These are phyloP conservation scores for Protonemura montana DNA, from an alignment of 2,888 invertebrate species.

Conservation along the genomic window DNA sequence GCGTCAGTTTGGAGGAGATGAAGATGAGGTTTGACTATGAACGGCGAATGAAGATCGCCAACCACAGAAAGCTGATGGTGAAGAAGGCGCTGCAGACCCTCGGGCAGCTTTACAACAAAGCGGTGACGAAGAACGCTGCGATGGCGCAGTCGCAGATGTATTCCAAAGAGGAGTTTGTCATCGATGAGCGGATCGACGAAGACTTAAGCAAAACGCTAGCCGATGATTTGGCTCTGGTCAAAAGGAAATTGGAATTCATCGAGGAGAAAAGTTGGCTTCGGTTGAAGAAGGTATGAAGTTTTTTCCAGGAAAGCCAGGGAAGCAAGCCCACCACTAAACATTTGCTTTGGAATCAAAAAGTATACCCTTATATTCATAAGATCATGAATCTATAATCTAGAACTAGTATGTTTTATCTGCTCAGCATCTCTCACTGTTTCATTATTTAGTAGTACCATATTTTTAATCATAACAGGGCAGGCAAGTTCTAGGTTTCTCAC, in stretches of 20 bases:
- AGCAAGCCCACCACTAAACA: no score
- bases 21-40: slow-evolving; percentile 74
- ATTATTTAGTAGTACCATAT: no score
- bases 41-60: slow-evolving; percentile 68
- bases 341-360: no score
- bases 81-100: slow-evolving; percentile 64
- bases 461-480: no score
- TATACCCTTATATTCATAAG: no score
- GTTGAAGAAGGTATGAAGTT: slow-evolving; percentile 65
- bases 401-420: no score
- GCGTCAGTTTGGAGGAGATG: slow-evolving; percentile 69
- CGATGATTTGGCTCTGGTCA: slow-evolving; percentile 69
- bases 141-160: slow-evolving; percentile 69
- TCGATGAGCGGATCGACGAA: slow-evolving; percentile 72
- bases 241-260: slow-evolving; percentile 72
- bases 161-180: slow-evolving; percentile 67
- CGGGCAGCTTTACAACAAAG: slow-evolving; percentile 66
- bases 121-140: slow-evolving; percentile 66
- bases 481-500: no score
- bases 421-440: no score
- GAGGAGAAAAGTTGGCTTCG: slow-evolving; percentile 73
- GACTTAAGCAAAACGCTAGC: slow-evolving; percentile 68
- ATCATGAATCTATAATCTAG: no score
- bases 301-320: neutral
- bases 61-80: slow-evolving; percentile 69